These are phyloP conservation scores for Araneus ventricosus DNA, from an alignment of 1,140 invertebrate genomes.

Conservation along the genomic window DNA sequence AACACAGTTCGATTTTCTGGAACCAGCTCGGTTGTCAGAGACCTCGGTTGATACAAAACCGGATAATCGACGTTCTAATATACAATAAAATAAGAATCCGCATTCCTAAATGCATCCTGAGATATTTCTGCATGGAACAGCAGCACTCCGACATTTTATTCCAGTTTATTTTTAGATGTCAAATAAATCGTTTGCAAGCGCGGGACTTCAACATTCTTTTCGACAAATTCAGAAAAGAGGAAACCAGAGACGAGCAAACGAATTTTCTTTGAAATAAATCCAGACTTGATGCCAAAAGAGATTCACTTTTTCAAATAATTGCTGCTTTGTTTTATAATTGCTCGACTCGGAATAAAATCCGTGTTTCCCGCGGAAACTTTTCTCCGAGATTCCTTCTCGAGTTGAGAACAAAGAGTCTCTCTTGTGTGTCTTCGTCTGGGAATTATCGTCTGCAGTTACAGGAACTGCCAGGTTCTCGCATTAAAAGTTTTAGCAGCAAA, in stretches of 20 bases:
- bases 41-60: too few relatives aligned
- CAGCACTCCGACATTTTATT: too few relatives aligned
- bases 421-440: background rate
- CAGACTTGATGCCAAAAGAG: background rate
- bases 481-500: conserved; percentile 3
- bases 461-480: background rate
- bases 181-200: too few relatives aligned
- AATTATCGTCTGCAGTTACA: background rate
- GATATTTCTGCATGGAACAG: too few relatives aligned
- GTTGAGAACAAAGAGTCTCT: background rate
- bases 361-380: background rate
- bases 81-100: too few relatives aligned
- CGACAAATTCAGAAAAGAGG: too few relatives aligned
- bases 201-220: too few relatives aligned
- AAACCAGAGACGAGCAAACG: background rate
- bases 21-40: too few relatives aligned
- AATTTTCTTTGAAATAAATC: background rate
- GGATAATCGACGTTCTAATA: too few relatives aligned
- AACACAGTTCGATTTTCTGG: too few relatives aligned
- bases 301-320: conserved; percentile 6
- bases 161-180: too few relatives aligned
- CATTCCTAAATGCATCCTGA: too few relatives aligned
- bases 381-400: background rate
- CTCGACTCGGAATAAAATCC: background rate
- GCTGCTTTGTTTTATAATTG: background rate